Evolutionary conservation across 1,140 invertebrate genomes (phyloP), one percentile per base, ranked within the genome.

Genomic region (Papilio polytes): DNA sequence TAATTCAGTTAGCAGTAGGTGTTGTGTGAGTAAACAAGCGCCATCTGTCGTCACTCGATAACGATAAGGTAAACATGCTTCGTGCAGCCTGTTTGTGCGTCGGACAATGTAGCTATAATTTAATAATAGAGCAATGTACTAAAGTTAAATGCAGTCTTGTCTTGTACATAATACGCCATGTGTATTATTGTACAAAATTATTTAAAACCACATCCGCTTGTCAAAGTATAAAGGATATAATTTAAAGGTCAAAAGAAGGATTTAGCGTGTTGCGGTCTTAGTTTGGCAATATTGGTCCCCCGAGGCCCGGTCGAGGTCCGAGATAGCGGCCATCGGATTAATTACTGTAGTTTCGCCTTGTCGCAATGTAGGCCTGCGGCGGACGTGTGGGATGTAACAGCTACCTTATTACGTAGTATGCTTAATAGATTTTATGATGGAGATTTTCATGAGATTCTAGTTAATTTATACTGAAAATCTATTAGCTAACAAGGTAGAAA

Each of bases 201-300:
- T 56, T 56, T n/a, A 56, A 56, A n/a, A 56, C 53, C 53, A 56
- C 48, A 18, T 51, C 6, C 53, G 20, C 8, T 56, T n/a, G 53
- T 7, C 18, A 56, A 53, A 53, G 51, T 53, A 53, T 53, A 1
- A 4, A 53, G 51, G 51, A 53, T 72, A 15, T 36, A 41, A 72
- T 72, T 13, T 41, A 72, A 72, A 44, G 70, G 72, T 36, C 18
- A 51, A 46, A 46, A 74, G 44, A 51, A 74, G 74, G 74, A 48
- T 51, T 41, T 44, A 22, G 26, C 12, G 26, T 36, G 63, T 26
- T 74, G 74, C 18, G 74, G 74, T 74, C 10, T 3, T 22, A 74
- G 44, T 74, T 74, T 74, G 74, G 46, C 74, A 46, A 74, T 74
- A 74, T 74, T 51, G 44, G n/a, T 15, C n/a, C 74, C 22, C 26